phyloP scores from a whole-genome alignment of 2,888 invertebrate species.

The Ochropleura plecta region DNA sequence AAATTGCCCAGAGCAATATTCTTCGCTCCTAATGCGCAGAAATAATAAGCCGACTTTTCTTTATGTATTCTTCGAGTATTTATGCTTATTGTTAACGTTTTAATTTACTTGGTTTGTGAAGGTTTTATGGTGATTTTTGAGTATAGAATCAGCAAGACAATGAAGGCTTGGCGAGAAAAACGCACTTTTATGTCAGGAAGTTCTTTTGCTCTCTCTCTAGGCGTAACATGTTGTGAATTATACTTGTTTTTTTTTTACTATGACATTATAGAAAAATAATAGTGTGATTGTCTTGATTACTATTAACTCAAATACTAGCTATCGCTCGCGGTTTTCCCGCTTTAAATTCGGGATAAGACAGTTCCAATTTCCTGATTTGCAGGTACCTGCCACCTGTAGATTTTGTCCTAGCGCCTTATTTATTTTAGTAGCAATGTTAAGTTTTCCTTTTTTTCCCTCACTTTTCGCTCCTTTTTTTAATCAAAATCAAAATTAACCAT shows the following conservation, averaged over 20 bases:
- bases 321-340: too few relatives aligned
- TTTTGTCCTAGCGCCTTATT: too few relatives aligned
- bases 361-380: too few relatives aligned
- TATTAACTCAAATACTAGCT: too few relatives aligned
- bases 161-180: not conserved
- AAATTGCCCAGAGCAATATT: conserved; percentile 84
- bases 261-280: not conserved
- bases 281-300: not conserved
- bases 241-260: not conserved
- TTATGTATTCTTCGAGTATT: conserved; percentile 58
- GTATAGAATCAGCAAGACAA: conserved; percentile 4
- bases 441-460: too few relatives aligned
- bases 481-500: too few relatives aligned
- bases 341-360: too few relatives aligned
- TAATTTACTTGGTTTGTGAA: conserved; percentile 42
- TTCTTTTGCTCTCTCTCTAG: not conserved
- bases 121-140: conserved; percentile 37
- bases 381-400: too few relatives aligned
- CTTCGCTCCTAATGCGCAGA: conserved; percentile 73
- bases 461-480: too few relatives aligned
- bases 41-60: conserved; percentile 68
- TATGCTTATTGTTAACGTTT: conserved; percentile 64
- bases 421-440: too few relatives aligned
- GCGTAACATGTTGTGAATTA: not conserved
- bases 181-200: not conserved